Percentiles rank a stretch among this genome's conserved stretches.
Evolutionary conservation across 2,113 vertebrate genomes (phyloP).

Genomic region (Calyptomena viridis): DNA sequence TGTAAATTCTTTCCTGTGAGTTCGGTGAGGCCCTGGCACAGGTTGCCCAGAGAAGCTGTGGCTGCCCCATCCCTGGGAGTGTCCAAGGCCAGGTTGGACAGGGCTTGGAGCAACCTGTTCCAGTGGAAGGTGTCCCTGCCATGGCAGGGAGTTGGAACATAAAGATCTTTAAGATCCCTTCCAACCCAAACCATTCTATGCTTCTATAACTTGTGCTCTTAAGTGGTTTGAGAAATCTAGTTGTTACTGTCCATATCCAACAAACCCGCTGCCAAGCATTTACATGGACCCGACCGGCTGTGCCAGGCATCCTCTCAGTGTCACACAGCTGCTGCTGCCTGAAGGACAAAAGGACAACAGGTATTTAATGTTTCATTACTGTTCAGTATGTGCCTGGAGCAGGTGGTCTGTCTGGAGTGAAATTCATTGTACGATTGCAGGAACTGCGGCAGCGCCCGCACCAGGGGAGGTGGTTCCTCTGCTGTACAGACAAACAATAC

Average conservation of each 20-base stretch:
- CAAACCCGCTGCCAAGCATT: rapidly evolving
- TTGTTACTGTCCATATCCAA: neutral
- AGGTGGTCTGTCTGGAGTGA: neutral
- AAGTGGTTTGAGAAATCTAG: neutral
- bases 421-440: rapidly evolving
- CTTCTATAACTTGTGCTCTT: neutral
- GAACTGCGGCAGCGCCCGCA: rapidly evolving
- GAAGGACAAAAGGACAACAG: neutral
- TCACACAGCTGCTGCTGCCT: neutral
- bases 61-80: neutral
- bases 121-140: neutral
- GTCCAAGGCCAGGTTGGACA: rapidly evolving
- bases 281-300: rapidly evolving
- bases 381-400: neutral
- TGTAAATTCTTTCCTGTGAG: rapidly evolving
- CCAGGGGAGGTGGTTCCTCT: neutral
- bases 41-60: neutral
- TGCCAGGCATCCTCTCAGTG: rapidly evolving
- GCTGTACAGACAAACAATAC: neutral
- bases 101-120: neutral
- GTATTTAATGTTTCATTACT: neutral
- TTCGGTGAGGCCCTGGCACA: rapidly evolving
- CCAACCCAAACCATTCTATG: neutral
- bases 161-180: neutral
- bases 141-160: neutral